A percentile compares a stretch with the other conserved stretches of the same genome.
These are phyloP conservation scores for Petrolisthes cinctipes DNA, from an alignment of 2,888 invertebrate species.

Conservation along the genomic window DNA sequence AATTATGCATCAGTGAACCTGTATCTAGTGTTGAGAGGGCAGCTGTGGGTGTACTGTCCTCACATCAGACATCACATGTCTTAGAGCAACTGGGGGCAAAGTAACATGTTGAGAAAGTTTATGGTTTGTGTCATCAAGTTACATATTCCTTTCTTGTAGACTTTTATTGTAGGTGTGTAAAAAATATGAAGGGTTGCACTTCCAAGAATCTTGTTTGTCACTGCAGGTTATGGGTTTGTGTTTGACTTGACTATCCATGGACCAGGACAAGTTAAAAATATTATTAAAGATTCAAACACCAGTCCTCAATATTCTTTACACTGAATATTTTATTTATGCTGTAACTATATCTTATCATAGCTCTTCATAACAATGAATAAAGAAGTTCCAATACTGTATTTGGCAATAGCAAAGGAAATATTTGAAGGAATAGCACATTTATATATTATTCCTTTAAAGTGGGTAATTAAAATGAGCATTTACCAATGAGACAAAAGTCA, in stretches of 20 bases:
- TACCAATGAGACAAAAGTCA: slow-evolving; percentile 4
- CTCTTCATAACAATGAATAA: too few species aligned
- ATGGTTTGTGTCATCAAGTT: slow-evolving; percentile 4
- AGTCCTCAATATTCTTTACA: not conserved
- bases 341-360: not conserved
- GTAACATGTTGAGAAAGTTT: not conserved
- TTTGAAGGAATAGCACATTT: slow-evolving; percentile 14
- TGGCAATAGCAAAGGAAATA: slow-evolving; percentile 1
- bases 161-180: not conserved
- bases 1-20: too few species aligned
- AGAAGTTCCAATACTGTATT: too few species aligned
- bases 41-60: too few species aligned
- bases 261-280: not conserved
- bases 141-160: not conserved
- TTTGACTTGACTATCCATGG: not conserved
- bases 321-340: not conserved
- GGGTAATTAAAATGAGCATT: slow-evolving; percentile 22
- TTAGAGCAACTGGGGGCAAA: too few species aligned
- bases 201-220: slow-evolving; percentile 32
- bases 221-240: not conserved
- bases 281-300: not conserved
- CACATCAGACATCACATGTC: too few species aligned
- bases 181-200: slow-evolving; percentile 49
- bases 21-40: too few species aligned
- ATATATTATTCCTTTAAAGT: not conserved